Percentiles rank a stretch among this genome's conserved stretches.
phyloP scores from a whole-genome alignment of 1,140 invertebrate genomes.

The Euglossa dilemma region DNA sequence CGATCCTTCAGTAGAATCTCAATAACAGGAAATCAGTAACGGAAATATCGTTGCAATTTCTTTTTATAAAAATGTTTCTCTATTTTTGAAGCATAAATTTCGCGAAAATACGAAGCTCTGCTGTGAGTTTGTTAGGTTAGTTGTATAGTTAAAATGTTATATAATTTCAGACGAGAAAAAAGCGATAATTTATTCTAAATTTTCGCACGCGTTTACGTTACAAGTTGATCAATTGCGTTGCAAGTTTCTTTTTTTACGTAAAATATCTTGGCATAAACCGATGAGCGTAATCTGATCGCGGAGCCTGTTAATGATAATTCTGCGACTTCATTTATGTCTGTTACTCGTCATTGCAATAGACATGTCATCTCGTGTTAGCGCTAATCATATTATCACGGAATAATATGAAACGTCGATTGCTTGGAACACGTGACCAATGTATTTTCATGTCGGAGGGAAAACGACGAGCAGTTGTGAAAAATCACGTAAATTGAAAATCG shows the following conservation, averaged over 20 bases:
- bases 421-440: not conserved
- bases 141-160: not conserved
- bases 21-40: slow-evolving; percentile 14
- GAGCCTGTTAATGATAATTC: slow-evolving; percentile 30
- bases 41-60: not conserved
- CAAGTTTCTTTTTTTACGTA: not conserved
- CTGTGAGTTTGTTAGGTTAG: not conserved
- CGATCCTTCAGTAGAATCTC: not conserved
- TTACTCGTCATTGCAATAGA: slow-evolving; percentile 9
- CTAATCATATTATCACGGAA: slow-evolving; percentile 59
- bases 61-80: not conserved
- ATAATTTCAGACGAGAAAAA: not conserved
- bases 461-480: not conserved
- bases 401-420: slow-evolving; percentile 22
- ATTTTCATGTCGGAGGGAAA: slow-evolving; percentile 19
- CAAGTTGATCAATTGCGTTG: not conserved
- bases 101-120: not conserved
- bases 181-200: not conserved
- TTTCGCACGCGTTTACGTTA: not conserved
- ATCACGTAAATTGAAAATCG: not conserved
- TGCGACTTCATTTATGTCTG: not conserved
- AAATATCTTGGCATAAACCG: slow-evolving; percentile 6
- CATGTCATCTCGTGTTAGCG: slow-evolving; percentile 7
- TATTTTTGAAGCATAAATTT: not conserved
- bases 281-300: slow-evolving; percentile 31